These are phyloP conservation scores for Oryzias curvinotus DNA, from an alignment of 2,113 vertebrate species.

Conservation along the genomic window DNA sequence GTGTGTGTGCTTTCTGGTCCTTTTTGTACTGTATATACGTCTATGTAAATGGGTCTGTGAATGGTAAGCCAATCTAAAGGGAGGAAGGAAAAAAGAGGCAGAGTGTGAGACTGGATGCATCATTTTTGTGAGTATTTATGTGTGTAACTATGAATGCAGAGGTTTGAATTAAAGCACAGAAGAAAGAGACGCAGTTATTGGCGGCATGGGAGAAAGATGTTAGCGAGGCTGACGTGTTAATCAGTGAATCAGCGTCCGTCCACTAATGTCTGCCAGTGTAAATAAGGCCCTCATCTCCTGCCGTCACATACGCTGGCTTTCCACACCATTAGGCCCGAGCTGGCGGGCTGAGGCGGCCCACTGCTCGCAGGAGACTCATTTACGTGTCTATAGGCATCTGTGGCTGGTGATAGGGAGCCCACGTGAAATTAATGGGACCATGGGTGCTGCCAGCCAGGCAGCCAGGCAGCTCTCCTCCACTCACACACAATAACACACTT, in stretches of 20 bases:
- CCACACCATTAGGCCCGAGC: constrained; percentile 94
- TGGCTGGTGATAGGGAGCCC: constrained; percentile 96
- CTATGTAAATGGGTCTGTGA: constrained; percentile 13
- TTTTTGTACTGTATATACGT: constrained; percentile 16
- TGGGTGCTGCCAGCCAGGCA: constrained; percentile 85
- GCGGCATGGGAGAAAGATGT: constrained; percentile 9
- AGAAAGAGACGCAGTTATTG: constrained; percentile 22
- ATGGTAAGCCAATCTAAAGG: constrained; percentile 15
- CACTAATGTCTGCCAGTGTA: constrained; percentile 88
- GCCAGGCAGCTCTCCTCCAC: constrained; percentile 83
- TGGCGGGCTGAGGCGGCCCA: constrained; percentile 88
- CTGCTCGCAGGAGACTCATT: constrained; percentile 91
- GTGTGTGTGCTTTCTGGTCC: constrained; percentile 11
- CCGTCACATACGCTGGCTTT: constrained; percentile 91
- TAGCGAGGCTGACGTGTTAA: constrained; percentile 75
- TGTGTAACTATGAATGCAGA: constrained; percentile 4
- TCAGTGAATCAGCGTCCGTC: constrained; percentile 78
- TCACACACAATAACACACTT: constrained; percentile 57
- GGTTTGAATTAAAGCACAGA: constrained; percentile 24
- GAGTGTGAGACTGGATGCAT: neutral
- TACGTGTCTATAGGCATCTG: constrained; percentile 98
- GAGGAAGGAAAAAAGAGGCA: constrained; percentile 3
- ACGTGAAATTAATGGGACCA: constrained; percentile 94
- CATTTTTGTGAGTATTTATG: constrained; percentile 4
- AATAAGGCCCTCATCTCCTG: constrained; percentile 91